Base-by-base conservation (phyloP, 1,140 invertebrate species). In the Pogonognathellus flavescens region DNA sequence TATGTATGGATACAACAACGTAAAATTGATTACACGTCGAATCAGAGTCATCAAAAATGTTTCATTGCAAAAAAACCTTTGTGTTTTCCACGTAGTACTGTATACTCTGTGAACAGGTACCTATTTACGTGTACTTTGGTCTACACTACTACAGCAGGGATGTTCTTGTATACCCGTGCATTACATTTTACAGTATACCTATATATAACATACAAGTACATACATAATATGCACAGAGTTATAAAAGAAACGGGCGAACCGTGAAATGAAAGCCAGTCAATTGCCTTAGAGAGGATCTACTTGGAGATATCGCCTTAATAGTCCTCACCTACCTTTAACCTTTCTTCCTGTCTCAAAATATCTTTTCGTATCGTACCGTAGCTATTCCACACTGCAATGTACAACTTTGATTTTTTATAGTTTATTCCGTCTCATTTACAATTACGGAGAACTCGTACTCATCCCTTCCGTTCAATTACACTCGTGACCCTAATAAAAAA, bases 251-350 rank as follows among this genome's bases (percentile, higher is more conserved):
- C 52, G 80, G 80, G 22, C 52, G 50, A 81, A 57, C 50, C 80
- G 80, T 57, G 80, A 81, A 59, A 59, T 81, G 55, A 55, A 55
- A 81, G 80, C 80, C 80, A 83, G 82, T 22, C 57, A 18, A 50
- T 60, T 62, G 59, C 25, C 25, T 62, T 62, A 22, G 82, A 83
- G 59, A 57, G 59, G 82, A 66, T 83, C 55, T 57, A 66, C 82
- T 83, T 83, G 82, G 82, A 59, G 82, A 83, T 83, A 83, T 83
- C 82, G 22, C 82, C 59, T 50, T 83, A 83, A 83, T 83, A 60
- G 82, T 83, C 70, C 31, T 76, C 70, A 31, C 70, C 70, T 76
- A 31, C 70, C 70, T 76, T 76, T 31, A 76, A 76, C 70, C 70
- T 76, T 76, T 76, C 70, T 76, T 76, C 70, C 70, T 76, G 70